phyloP scores from a whole-genome alignment of 2,797 vertebrate genomes.

The Pangasius krempfi region DNA sequence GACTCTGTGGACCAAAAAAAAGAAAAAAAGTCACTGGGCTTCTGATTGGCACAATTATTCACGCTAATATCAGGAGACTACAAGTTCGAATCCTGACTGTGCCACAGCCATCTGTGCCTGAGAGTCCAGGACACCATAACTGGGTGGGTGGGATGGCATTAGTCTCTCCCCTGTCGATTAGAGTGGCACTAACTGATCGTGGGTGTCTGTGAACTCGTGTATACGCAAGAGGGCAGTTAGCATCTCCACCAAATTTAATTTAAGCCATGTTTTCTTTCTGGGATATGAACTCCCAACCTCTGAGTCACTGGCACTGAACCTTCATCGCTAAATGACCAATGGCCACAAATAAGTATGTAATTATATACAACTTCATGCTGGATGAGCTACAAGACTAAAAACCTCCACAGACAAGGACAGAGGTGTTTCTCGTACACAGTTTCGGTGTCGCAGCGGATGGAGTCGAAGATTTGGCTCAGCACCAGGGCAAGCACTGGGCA shows the following conservation, averaged over 20 bases:
- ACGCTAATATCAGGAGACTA: not conserved
- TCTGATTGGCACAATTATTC: not conserved
- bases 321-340: not conserved
- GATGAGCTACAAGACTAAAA: not conserved
- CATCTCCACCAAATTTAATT: not conserved
- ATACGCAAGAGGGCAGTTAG: slow-evolving; percentile 3
- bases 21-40: not conserved
- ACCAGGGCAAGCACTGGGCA: slow-evolving; percentile 8
- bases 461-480: slow-evolving; percentile 26
- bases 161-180: not conserved
- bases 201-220: slow-evolving; percentile 4
- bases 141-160: not conserved
- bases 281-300: slow-evolving; percentile 17
- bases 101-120: slow-evolving; percentile 1
- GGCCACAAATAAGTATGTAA: not conserved
- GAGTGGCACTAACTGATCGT: not conserved
- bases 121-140: not conserved
- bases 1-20: not conserved
- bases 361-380: not conserved
- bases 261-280: not conserved
- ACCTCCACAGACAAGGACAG: not conserved
- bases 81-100: not conserved
- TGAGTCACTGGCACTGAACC: slow-evolving; percentile 1
- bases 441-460: slow-evolving; percentile 69
- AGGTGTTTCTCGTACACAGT: not conserved